Conservation (phyloP, 2,797 vertebrate genomes). For the Tauraco hartlaubi region DNA sequence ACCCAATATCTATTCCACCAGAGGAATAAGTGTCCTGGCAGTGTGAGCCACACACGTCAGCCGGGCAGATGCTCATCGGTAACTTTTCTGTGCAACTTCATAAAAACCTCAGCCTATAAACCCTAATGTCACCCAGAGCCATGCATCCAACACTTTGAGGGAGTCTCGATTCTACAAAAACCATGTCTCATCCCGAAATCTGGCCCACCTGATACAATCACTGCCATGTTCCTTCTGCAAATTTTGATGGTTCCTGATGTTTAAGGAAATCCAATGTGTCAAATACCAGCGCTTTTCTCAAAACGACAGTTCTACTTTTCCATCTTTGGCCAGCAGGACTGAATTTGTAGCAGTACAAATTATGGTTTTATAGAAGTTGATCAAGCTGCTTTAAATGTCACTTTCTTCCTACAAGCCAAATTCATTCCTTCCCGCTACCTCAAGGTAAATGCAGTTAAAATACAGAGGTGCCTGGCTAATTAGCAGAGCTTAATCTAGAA, state of each 20-base stretch:
- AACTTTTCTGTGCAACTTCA: not conserved
- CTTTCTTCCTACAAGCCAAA: too few species aligned
- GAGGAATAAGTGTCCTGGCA: not conserved
- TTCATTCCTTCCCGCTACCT: too few species aligned
- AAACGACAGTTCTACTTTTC: not conserved
- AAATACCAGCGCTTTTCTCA: not conserved
- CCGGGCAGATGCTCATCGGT: fast-evolving
- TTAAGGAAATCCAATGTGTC: not conserved
- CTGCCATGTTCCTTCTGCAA: not conserved
- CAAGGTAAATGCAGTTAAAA: too few species aligned
- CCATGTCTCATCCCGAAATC: not conserved
- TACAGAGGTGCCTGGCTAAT: too few species aligned
- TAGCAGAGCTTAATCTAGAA: too few species aligned
- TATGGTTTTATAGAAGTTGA: not conserved
- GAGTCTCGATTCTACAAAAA: not conserved
- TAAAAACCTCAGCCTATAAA: not conserved
- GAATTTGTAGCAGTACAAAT: not conserved
- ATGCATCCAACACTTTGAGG: not conserved
- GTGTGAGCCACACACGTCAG: fast-evolving
- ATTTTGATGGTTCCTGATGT: not conserved
- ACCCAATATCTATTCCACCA: not conserved
- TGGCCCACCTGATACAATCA: not conserved
- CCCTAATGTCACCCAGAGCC: not conserved
- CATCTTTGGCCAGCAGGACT: not conserved
- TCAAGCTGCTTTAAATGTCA: too few species aligned